These are phyloP conservation scores for Drosophila virilis DNA, from an alignment of 1,140 invertebrate genomes.

Conservation along the genomic window DNA sequence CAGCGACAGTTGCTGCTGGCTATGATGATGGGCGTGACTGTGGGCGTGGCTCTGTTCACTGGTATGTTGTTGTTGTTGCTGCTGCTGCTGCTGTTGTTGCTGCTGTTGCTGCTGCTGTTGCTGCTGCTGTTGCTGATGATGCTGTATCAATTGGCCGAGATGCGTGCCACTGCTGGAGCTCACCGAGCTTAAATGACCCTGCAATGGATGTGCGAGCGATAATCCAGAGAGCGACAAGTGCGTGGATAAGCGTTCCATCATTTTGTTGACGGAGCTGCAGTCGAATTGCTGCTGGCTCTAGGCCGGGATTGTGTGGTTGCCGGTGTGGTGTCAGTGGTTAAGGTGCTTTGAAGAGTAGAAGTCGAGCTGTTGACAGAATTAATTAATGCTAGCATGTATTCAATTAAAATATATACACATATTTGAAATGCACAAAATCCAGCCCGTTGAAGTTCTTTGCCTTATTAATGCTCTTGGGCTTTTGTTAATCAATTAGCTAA, in stretches of 20 bases:
- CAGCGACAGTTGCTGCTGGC: constrained; percentile 69
- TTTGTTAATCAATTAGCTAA: constrained; percentile 80
- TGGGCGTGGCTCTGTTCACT: constrained; percentile 59
- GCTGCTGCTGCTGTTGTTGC: constrained; percentile 50
- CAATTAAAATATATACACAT: too few species aligned
- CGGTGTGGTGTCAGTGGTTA: constrained; percentile 31
- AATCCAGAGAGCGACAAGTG: constrained; percentile 82
- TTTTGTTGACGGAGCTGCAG: constrained; percentile 64
- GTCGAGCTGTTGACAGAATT: constrained; percentile 15
- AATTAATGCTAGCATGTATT: background rate
- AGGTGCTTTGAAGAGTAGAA: constrained; percentile 34
- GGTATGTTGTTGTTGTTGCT: constrained; percentile 49
- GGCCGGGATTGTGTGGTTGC: constrained; percentile 23
- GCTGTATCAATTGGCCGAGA: constrained; percentile 74
- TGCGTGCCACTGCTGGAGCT: constrained; percentile 72
- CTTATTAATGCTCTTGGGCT: constrained; percentile 28
- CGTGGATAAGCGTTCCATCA: constrained; percentile 84
- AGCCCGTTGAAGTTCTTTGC: background rate
- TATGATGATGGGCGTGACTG: constrained; percentile 63
- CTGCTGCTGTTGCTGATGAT: constrained; percentile 66
- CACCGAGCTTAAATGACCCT: constrained; percentile 70
- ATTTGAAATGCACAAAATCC: too few species aligned
- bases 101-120: constrained; percentile 72
- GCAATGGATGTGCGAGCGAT: constrained; percentile 83
- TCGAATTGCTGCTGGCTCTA: constrained; percentile 21